These are phyloP conservation scores for Melanostigma gelatinosum DNA, from an alignment of 2,113 vertebrate species.

Conservation along the genomic window DNA sequence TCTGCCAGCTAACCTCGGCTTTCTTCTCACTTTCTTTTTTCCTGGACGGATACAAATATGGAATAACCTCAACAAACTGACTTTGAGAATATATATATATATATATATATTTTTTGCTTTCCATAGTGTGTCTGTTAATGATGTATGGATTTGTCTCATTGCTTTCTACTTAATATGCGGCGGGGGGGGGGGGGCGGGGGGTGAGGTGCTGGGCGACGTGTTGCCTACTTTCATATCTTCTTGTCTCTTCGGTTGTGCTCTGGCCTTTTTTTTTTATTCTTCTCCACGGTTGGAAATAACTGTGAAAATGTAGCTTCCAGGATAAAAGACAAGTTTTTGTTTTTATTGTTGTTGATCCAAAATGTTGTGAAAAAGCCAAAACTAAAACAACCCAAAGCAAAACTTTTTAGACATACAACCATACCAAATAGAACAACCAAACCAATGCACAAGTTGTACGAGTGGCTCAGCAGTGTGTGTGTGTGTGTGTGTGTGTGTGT, in stretches of 20 bases:
- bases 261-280: constrained; percentile 71
- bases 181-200: constrained; percentile 4
- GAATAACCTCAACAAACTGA: constrained; percentile 83
- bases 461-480: constrained; percentile 23
- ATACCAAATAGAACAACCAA: constrained; percentile 84
- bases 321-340: constrained; percentile 22
- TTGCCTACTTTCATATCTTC: constrained; percentile 81
- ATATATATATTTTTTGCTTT: constrained; percentile 70
- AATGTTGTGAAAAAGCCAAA: constrained; percentile 81
- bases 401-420: constrained; percentile 71
- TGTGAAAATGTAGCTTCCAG: constrained; percentile 85
- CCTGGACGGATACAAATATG: constrained; percentile 81
- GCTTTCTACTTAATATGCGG: constrained; percentile 78
- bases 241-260: constrained; percentile 77
- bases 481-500: constrained; percentile 2
- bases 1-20: constrained; percentile 60
- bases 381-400: constrained; percentile 77
- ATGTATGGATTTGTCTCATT: constrained; percentile 79
- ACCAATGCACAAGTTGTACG: constrained; percentile 76
- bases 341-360: constrained; percentile 64
- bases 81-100: constrained; percentile 74
- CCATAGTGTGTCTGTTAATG: constrained; percentile 79
- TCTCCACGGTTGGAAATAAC: constrained; percentile 77
- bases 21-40: constrained; percentile 73
- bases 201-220: constrained; percentile 40